Conservation (phyloP, 2,797 vertebrate genomes). For the Crocidura indochinensis region DNA sequence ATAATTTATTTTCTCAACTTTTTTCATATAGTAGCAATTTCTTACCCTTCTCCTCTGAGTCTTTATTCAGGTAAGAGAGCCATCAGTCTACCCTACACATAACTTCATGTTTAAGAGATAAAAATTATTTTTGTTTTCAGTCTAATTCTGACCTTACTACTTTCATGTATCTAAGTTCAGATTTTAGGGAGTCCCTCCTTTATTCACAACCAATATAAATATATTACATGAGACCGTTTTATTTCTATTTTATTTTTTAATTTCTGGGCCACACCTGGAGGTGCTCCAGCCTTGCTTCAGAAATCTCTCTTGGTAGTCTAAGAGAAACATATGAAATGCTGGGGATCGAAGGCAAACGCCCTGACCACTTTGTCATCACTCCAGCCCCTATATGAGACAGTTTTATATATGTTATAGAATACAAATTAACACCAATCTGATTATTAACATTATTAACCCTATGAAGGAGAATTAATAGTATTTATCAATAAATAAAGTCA, state of each 20-base stretch:
- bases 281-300: no score
- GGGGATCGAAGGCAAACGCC: no score
- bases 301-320: no score
- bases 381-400: not conserved
- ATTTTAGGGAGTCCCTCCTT: conserved; percentile 19
- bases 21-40: not conserved
- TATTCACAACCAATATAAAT: conserved; percentile 54
- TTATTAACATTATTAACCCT: not conserved
- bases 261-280: no score
- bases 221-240: not conserved
- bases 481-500: conserved; percentile 50
- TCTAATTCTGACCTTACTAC: conserved; percentile 7
- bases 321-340: no score
- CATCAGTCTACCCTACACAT: conserved; percentile 30
- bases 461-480: conserved; percentile 26
- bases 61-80: not conserved
- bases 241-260: not conserved
- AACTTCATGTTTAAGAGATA: conserved; percentile 51
- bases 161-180: conserved; percentile 14
- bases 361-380: no score
- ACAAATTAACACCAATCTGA: conserved; percentile 8
- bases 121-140: conserved; percentile 53
- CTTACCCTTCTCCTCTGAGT: conserved; percentile 39
- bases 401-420: conserved; percentile 22
- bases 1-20: not conserved